Evolutionary conservation across 2,888 invertebrate species (phyloP).

Genomic region (Lingula anatina): DNA sequence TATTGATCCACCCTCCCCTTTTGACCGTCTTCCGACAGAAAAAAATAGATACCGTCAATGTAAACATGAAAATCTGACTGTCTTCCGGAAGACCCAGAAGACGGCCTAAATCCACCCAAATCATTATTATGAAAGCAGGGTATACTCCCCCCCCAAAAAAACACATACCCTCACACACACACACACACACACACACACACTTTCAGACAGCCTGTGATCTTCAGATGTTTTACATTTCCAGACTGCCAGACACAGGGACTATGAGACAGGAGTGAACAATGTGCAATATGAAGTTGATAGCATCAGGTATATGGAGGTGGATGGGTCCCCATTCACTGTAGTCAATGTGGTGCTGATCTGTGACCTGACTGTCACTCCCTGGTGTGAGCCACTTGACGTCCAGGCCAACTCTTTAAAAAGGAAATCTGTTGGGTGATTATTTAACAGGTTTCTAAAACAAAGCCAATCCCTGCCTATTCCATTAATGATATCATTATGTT

Average conservation of each 20-base stretch:
- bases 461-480: no score
- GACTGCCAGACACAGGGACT: slow-evolving; percentile 74
- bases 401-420: slow-evolving; percentile 11
- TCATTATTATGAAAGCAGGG: no score
- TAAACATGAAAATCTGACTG: no score
- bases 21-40: no score
- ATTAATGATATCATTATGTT: no score
- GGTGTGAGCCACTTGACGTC: slow-evolving; percentile 64
- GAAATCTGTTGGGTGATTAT: neutral
- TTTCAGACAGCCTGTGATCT: neutral
- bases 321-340: slow-evolving; percentile 68
- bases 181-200: neutral
- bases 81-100: no score
- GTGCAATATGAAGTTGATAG: slow-evolving; percentile 66
- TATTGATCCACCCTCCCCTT: no score
- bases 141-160: no score
- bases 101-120: no score
- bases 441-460: no score
- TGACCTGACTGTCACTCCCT: slow-evolving; percentile 76
- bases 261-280: slow-evolving; percentile 77
- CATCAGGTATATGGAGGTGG: slow-evolving; percentile 62
- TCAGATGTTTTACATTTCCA: slow-evolving; percentile 15
- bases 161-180: no score
- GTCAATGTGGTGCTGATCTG: slow-evolving; percentile 78
- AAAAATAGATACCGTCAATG: no score